Evolutionary conservation across 1,140 invertebrate genomes (phyloP), one percentile per base, ranked within the genome.

Genomic region (Thereuonema tuberculata): DNA sequence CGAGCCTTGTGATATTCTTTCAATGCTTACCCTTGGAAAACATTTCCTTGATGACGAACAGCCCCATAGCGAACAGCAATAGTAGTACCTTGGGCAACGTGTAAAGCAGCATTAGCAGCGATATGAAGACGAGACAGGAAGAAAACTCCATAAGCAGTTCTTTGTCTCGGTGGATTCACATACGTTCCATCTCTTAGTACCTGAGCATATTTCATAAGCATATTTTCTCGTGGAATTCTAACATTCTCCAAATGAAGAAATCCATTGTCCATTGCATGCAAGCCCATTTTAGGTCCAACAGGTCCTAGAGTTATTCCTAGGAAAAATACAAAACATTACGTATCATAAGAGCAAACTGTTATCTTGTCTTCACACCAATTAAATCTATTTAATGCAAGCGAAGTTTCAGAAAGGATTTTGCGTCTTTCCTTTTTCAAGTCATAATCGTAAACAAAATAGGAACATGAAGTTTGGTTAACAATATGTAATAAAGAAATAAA

Each of bases 111-210:
- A 63, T 64, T n/a, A 64, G 64, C 28, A 60, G 24, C 50, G 23
- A 17, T n/a, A 23, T 86, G 80, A 14, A 91, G 86, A 20, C 92
- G 78, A 0, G 94, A 87, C 73, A 93, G 91, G 73, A 96, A 86
- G 93, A 97, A 96, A 0, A 90, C 91, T 17, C 89, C 90, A 73
- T 95, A 96, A 0, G 89, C 86, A 0, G 95, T 76, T 70, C 94
- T 94, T 49, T 85, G 83, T 70, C 84, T 89, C 25, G 83, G 80
- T 0, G 89, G 82, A 69, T 86, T 85, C 0, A 92, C 78, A 73
- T 91, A 96, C 14, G 87, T 90, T 21, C 93, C 93, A 76, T 95
- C 89, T 78, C 86, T 70, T 26, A 78, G 58, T 1, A 78, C 71
- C 71, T 76, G 56, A 49, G 85, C 82, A 76, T 95, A 89, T 77